These are phyloP conservation scores for Anarsia innoxiella DNA, from an alignment of 2,888 invertebrate genomes.

Conservation along the genomic window DNA sequence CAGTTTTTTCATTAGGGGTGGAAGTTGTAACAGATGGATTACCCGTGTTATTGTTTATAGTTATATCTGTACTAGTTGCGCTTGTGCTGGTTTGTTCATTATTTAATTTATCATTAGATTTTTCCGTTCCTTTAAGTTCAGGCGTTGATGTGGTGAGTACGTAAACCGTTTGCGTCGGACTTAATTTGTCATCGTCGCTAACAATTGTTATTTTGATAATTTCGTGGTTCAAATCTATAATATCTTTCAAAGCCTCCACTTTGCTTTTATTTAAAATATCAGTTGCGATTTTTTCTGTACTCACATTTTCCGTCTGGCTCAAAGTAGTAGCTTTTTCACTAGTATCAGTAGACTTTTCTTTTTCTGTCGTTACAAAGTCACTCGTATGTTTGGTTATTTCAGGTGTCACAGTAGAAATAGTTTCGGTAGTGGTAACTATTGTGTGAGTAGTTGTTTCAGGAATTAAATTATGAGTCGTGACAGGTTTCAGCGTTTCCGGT, in stretches of 20 bases:
- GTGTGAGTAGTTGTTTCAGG: background rate
- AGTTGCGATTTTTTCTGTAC: slow-evolving; percentile 12
- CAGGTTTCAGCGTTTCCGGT: no score
- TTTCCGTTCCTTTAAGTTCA: slow-evolving; percentile 25
- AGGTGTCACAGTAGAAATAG: slow-evolving; percentile 18
- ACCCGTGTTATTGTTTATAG: no score
- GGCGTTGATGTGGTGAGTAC: slow-evolving; percentile 50
- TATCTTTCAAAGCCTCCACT: slow-evolving; percentile 1
- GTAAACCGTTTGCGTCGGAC: slow-evolving; percentile 29
- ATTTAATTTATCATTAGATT: no score
- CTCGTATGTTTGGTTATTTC: background rate
- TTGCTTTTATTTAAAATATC: background rate
- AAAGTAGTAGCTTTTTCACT: background rate
- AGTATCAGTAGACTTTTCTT: no score
- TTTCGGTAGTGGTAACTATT: slow-evolving; percentile 1
- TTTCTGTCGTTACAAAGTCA: background rate
- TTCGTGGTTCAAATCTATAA: slow-evolving; percentile 30
- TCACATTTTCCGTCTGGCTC: slow-evolving; percentile 3
- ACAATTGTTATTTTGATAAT: slow-evolving; percentile 41
- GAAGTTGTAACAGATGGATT: no score
- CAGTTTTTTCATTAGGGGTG: no score
- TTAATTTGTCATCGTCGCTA: slow-evolving; percentile 28
- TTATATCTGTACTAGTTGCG: no score
- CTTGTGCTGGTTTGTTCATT: no score
- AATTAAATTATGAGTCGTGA: background rate